Conservation (phyloP, 2,888 invertebrate species). For the Uloborus plumipes region DNA sequence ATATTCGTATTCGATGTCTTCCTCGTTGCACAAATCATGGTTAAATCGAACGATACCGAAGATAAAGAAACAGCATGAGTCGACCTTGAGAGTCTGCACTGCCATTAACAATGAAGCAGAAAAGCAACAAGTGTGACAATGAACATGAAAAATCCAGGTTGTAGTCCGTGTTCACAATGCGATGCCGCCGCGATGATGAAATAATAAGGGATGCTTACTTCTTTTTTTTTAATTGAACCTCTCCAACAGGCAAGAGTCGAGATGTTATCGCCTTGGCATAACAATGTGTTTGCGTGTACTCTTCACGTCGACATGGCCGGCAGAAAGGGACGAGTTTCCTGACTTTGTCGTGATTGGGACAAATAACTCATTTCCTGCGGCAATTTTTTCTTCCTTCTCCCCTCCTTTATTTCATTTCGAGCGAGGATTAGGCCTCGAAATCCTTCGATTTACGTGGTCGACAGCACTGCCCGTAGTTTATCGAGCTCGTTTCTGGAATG, state of each 20-base stretch:
- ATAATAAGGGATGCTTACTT: slow-evolving; percentile 61
- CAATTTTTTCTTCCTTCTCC: neutral
- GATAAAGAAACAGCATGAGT: no score
- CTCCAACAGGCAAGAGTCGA: slow-evolving; percentile 28
- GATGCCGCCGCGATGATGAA: slow-evolving; percentile 48
- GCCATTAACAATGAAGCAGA: slow-evolving; percentile 14
- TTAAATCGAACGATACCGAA: no score
- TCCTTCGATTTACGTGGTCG: slow-evolving; percentile 56
- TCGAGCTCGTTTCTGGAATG: slow-evolving; percentile 12
- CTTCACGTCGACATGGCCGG: slow-evolving; percentile 19
- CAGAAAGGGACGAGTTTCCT: slow-evolving; percentile 45
- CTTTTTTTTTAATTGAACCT: slow-evolving; percentile 58
- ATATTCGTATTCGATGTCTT: no score
- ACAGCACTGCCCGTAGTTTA: slow-evolving; percentile 26
- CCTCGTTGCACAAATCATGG: no score
- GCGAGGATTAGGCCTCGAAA: slow-evolving; percentile 35
- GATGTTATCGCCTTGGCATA: slow-evolving; percentile 57
- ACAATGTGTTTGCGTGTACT: slow-evolving; percentile 59
- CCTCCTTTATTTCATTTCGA: slow-evolving; percentile 6
- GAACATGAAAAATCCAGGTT: slow-evolving; percentile 55
- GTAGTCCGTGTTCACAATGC: slow-evolving; percentile 34
- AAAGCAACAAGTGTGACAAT: slow-evolving; percentile 48
- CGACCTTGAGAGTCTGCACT: neutral
- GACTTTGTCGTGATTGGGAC: slow-evolving; percentile 60
- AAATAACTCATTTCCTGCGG: slow-evolving; percentile 62